Conservation (phyloP, 2,888 invertebrate species). For the Troglohyphantes excavatus region DNA sequence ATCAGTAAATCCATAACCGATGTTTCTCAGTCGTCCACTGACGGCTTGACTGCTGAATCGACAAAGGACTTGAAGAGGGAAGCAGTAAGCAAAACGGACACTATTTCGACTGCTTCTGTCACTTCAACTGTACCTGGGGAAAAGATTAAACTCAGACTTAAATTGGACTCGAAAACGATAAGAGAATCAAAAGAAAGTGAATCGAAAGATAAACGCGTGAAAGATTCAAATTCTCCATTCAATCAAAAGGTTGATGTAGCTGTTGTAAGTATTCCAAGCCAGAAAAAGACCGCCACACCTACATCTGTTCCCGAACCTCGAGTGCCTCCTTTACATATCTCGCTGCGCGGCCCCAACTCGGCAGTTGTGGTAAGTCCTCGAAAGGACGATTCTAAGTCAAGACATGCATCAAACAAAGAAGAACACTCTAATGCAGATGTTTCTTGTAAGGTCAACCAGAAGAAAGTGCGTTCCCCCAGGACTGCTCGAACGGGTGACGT, state of each 20-base stretch:
- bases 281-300: slow-evolving; percentile 50
- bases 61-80: slow-evolving; percentile 61
- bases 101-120: slow-evolving; percentile 60
- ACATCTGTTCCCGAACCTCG: slow-evolving; percentile 85
- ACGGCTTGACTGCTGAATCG: slow-evolving; percentile 55
- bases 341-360: slow-evolving; percentile 90
- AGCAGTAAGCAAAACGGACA: slow-evolving; percentile 26
- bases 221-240: slow-evolving; percentile 55
- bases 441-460: slow-evolving; percentile 58
- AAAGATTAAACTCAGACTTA: slow-evolving; percentile 91
- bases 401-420: slow-evolving; percentile 58
- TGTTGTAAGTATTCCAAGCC: slow-evolving; percentile 86
- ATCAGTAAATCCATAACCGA: slow-evolving; percentile 79
- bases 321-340: slow-evolving; percentile 94
- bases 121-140: slow-evolving; percentile 84
- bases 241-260: slow-evolving; percentile 90
- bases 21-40: slow-evolving; percentile 79
- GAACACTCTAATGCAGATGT: slow-evolving; percentile 43
- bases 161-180: slow-evolving; percentile 85
- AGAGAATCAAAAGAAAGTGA: slow-evolving; percentile 78
- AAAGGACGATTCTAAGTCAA: slow-evolving; percentile 79
- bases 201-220: slow-evolving; percentile 70
- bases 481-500: slow-evolving; percentile 63
- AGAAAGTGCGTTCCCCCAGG: slow-evolving; percentile 72
- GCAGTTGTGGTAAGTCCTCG: slow-evolving; percentile 88